These are phyloP conservation scores for Trematocara zebra DNA, from an alignment of 2,113 vertebrate species.

Conservation along the genomic window DNA sequence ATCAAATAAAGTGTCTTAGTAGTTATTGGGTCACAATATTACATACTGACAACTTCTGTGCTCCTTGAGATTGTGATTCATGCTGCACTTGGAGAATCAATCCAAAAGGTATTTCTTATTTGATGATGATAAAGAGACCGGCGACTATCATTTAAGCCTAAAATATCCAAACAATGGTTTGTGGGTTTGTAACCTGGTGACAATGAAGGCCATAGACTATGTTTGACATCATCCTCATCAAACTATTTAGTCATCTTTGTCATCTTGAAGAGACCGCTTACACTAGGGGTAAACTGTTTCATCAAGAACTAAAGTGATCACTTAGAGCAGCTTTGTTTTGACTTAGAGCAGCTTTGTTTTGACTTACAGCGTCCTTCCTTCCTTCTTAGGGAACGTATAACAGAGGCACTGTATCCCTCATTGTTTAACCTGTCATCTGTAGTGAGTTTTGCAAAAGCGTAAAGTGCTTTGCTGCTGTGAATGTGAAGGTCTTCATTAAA, in stretches of 20 bases:
- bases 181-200: not conserved
- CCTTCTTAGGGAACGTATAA: not conserved
- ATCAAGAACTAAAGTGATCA: not conserved
- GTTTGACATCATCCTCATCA: not conserved
- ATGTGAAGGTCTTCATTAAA: not conserved
- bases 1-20: accelerated
- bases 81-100: not conserved
- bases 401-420: not conserved
- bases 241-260: not conserved
- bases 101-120: accelerated
- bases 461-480: not conserved
- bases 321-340: not conserved
- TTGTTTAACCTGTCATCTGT: not conserved
- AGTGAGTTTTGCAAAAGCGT: not conserved
- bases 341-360: not conserved
- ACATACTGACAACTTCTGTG: not conserved
- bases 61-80: not conserved
- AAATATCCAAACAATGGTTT: not conserved
- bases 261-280: not conserved
- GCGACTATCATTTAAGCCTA: accelerated
- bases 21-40: not conserved
- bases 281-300: not conserved
- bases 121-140: accelerated
- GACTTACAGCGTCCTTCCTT: not conserved
- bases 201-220: accelerated